These are phyloP conservation scores for Desmodus rotundus DNA, from an alignment of 2,113 vertebrate genomes.

Conservation along the genomic window DNA sequence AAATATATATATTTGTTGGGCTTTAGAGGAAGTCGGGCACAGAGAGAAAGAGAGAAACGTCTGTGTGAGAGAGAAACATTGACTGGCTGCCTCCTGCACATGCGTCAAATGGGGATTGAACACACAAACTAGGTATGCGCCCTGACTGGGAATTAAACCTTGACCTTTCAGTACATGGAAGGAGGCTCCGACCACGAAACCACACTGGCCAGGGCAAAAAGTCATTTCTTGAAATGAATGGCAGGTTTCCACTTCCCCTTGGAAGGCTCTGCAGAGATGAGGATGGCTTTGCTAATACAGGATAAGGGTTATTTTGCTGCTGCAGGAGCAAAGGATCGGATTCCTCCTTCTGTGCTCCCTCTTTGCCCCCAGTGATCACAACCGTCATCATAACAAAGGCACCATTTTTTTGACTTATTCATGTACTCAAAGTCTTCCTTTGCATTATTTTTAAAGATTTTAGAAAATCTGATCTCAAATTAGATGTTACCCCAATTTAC, in stretches of 20 bases:
- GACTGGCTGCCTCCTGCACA: too few species aligned
- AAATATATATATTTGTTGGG: too few species aligned
- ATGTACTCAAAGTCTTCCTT: background rate
- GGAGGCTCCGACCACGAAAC: too few species aligned
- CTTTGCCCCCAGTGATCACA: background rate
- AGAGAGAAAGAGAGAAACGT: too few species aligned
- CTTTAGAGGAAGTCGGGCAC: too few species aligned
- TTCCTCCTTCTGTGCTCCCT: background rate
- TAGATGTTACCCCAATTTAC: background rate
- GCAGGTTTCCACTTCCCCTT: background rate
- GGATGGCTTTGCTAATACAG: background rate
- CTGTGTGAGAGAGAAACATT: too few species aligned
- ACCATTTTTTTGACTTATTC: background rate
- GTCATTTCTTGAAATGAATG: background rate
- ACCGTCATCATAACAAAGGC: background rate
- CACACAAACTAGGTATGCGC: too few species aligned
- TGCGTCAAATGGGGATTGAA: too few species aligned
- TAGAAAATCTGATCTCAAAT: background rate
- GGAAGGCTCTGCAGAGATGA: background rate
- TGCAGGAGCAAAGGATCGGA: background rate
- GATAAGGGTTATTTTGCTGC: background rate
- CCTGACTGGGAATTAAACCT: too few species aligned
- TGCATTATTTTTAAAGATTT: constrained; percentile 13
- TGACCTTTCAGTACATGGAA: too few species aligned
- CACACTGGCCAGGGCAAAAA: background rate